These are phyloP conservation scores for Archocentrus centrarchus DNA, from an alignment of 2,113 vertebrate genomes.

Conservation along the genomic window DNA sequence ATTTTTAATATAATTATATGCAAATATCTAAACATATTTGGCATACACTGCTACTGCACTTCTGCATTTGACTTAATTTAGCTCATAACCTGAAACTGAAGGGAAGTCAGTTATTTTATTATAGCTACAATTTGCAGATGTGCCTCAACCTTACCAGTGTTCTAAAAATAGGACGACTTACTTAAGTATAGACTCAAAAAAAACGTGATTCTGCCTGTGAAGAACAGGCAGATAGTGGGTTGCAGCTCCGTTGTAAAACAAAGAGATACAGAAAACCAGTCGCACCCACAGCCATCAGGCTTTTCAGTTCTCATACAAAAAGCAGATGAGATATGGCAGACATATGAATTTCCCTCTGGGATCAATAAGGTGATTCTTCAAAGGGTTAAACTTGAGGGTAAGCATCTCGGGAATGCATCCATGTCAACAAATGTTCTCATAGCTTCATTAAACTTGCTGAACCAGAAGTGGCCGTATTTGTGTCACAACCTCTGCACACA, in stretches of 20 bases:
- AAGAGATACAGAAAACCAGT: too few species aligned
- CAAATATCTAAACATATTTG: not conserved
- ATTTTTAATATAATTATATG: not conserved
- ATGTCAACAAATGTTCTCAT: not conserved
- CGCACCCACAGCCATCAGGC: too few species aligned
- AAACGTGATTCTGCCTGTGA: not conserved
- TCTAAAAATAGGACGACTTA: not conserved
- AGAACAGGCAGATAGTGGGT: too few species aligned
- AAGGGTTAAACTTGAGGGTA: not conserved
- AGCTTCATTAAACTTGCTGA: not conserved
- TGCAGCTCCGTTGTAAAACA: too few species aligned
- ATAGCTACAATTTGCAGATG: not conserved
- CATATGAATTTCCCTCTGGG: too few species aligned
- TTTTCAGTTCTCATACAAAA: too few species aligned
- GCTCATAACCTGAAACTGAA: not conserved
- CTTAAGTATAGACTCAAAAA: not conserved
- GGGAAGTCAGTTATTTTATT: not conserved
- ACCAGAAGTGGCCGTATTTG: not conserved
- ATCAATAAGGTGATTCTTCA: too few species aligned
- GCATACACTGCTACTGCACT: not conserved
- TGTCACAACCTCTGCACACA: not conserved
- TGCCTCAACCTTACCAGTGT: not conserved
- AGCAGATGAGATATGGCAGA: too few species aligned
- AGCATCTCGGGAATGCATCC: not conserved
- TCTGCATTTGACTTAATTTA: slow-evolving; percentile 1